These are phyloP conservation scores for Epinephelus fuscoguttatus DNA, from an alignment of 2,113 vertebrate species.

Conservation along the genomic window DNA sequence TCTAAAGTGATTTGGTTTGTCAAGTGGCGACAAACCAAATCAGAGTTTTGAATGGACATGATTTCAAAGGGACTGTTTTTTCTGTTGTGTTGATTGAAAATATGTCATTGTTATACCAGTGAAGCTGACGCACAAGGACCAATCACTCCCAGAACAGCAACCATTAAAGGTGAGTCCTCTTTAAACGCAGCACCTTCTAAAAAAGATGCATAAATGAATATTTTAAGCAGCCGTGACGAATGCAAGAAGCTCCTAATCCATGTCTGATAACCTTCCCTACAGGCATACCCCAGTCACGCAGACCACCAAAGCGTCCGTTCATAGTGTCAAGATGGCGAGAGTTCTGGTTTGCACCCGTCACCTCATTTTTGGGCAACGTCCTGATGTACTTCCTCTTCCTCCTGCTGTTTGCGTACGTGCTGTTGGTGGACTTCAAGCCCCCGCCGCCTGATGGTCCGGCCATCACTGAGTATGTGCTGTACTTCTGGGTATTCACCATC, in stretches of 20 bases:
- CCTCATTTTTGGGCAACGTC: conserved; percentile 91
- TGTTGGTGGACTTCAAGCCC: conserved; percentile 86
- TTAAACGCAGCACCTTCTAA: background rate
- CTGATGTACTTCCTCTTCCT: conserved; percentile 93
- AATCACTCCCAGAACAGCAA: conserved; percentile 5
- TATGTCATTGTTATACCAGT: conserved; percentile 44
- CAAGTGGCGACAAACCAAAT: no score
- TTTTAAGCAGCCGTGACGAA: background rate
- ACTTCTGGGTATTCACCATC: conserved; percentile 93
- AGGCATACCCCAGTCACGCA: conserved; percentile 38
- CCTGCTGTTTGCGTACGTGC: conserved; percentile 89
- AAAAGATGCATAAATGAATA: background rate
- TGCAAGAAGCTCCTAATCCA: background rate
- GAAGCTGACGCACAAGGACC: conserved; percentile 52
- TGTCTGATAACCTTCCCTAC: background rate
- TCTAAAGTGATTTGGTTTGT: background rate
- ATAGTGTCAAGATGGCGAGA: conserved; percentile 86
- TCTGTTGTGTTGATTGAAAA: background rate
- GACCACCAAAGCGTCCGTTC: conserved; percentile 54
- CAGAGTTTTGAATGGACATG: background rate
- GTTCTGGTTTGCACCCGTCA: conserved; percentile 92
- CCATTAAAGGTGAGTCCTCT: conserved; percentile 55
- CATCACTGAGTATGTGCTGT: conserved; percentile 85
- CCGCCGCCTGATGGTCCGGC: conserved; percentile 74
- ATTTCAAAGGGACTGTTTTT: background rate